Conservation (phyloP, 35 echinoderm and acorn worm species). For the Heliocidaris tuberculata region DNA sequence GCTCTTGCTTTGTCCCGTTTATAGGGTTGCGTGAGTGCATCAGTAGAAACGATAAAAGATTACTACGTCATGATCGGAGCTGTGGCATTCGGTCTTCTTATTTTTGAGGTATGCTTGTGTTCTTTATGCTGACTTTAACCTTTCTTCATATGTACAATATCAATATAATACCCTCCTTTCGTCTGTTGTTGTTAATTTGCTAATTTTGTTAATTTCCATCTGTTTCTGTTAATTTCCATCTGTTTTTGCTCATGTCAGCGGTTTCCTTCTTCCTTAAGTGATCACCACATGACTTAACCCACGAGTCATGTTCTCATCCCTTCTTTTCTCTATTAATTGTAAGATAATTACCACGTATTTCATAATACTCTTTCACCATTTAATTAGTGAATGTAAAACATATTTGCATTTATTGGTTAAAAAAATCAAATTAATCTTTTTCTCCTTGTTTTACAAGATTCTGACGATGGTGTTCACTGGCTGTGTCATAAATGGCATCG, state of each 20-base stretch:
- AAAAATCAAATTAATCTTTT: not conserved
- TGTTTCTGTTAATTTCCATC: too few species aligned
- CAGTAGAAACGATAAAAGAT: not conserved
- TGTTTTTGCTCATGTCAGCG: too few species aligned
- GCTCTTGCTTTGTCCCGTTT: not conserved
- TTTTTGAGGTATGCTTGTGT: not conserved
- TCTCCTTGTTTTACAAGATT: conserved; percentile 26
- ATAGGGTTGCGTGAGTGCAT: not conserved
- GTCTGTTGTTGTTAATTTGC: too few species aligned
- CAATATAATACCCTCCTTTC: not conserved
- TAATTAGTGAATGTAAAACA: too few species aligned
- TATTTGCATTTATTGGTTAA: too few species aligned
- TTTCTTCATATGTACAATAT: not conserved
- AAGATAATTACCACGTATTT: too few species aligned
- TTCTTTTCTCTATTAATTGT: too few species aligned
- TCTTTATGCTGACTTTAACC: not conserved
- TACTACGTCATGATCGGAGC: not conserved
- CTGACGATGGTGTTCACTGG: conserved; percentile 42
- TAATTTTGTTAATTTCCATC: too few species aligned
- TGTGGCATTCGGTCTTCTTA: not conserved
- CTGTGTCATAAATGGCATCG: conserved; percentile 54
- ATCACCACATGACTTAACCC: too few species aligned
- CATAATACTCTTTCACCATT: too few species aligned
- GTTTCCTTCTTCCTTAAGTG: too few species aligned
- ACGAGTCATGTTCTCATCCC: too few species aligned